Conservation (phyloP, 2,113 vertebrate species). For the Cephalopholis sonnerati region DNA sequence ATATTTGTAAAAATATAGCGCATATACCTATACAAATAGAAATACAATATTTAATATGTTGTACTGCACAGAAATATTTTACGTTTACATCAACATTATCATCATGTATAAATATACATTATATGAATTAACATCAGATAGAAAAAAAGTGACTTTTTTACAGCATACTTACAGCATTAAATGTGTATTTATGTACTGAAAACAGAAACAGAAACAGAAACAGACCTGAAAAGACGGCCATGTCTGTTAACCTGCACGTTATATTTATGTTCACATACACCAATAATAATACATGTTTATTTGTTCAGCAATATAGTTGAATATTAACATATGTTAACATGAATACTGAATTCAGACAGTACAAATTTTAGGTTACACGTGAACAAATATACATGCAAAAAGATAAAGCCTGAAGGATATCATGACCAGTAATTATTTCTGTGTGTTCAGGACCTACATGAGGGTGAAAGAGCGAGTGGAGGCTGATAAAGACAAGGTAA, state of each 20-base stretch:
- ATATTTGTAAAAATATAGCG: not conserved
- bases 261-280: not conserved
- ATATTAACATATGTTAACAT: not conserved
- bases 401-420: not conserved
- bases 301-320: not conserved
- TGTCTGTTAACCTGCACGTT: not conserved
- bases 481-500: conserved; percentile 89
- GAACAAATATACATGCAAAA: not conserved
- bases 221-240: not conserved
- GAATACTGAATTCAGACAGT: not conserved
- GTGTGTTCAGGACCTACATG: conserved; percentile 83
- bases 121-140: not conserved
- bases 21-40: not conserved
- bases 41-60: no score
- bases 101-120: not conserved
- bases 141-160: no score
- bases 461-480: conserved; percentile 84
- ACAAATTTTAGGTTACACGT: no score
- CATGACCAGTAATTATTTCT: not conserved
- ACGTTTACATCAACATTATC: not conserved
- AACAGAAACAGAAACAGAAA: not conserved
- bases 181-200: no score
- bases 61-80: not conserved
- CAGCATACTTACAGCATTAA: no score
- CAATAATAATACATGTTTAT: not conserved